Evolutionary conservation across 2,888 invertebrate species (phyloP).

Genomic region (Leptodirus hochenwartii): DNA sequence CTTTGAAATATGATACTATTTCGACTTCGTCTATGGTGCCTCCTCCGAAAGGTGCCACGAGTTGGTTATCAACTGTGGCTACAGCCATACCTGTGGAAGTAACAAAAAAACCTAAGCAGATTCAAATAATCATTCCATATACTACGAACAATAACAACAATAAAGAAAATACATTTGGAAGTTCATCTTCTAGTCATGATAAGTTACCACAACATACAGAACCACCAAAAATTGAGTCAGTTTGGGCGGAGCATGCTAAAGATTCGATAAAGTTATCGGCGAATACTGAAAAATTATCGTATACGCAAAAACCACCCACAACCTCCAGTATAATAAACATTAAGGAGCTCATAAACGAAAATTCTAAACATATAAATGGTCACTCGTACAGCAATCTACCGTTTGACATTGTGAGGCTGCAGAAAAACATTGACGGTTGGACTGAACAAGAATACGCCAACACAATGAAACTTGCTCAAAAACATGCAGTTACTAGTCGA

Average conservation of each 20-base stretch:
- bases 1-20: slow-evolving; percentile 6
- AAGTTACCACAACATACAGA: slow-evolving; percentile 19
- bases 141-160: slow-evolving; percentile 33
- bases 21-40: slow-evolving; percentile 19
- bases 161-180: too few relatives aligned
- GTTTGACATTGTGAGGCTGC: slow-evolving; percentile 54
- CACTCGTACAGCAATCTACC: slow-evolving; percentile 32
- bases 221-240: slow-evolving; percentile 19
- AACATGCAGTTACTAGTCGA: slow-evolving; percentile 30
- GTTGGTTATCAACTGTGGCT: slow-evolving; percentile 16
- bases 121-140: slow-evolving; percentile 70
- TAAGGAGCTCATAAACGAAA: too few relatives aligned
- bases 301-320: slow-evolving; percentile 23
- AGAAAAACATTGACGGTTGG: slow-evolving; percentile 74
- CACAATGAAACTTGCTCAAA: slow-evolving; percentile 20
- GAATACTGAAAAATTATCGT: slow-evolving; percentile 29
- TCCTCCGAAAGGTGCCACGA: slow-evolving; percentile 18
- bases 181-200: too few relatives aligned
- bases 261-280: slow-evolving; percentile 27
- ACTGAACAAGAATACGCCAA: slow-evolving; percentile 56
- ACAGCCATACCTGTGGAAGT: slow-evolving; percentile 13
- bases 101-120: slow-evolving; percentile 38
- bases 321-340: too few relatives aligned
- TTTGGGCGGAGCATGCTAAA: slow-evolving; percentile 27
- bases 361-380: too few relatives aligned